Base-by-base conservation (phyloP, 2,797 vertebrate genomes). In the Psittacula echo region DNA sequence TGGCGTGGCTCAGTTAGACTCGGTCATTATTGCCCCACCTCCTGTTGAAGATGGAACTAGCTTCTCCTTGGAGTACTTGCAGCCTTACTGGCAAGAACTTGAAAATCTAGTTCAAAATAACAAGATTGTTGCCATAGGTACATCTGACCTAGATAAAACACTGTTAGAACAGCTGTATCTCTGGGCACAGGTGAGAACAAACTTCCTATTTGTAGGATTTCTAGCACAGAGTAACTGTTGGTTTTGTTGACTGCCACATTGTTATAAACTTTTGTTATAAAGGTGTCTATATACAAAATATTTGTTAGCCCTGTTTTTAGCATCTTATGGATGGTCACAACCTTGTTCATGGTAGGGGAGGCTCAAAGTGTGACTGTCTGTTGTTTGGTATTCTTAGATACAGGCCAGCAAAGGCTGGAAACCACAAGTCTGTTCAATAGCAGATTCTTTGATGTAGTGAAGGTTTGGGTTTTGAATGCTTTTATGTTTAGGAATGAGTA, bases 71-170 rank as follows among this genome's bases (percentile, higher is more conserved):
- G 98, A 98, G 48, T 98, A 99, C 96, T 98, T 99, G 95, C 98
- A 99, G 82, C 99, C 99, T 26, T 98, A 98, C 53, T 99, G 99
- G 99, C 98, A 98, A 94, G 98, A 99, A 94, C 98, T 99, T 96
- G 98, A 99, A 97, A 97, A 98, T 87, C 98, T 99, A 68, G 99
- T 99, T 88, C 98, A 97, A 88, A 98, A 97, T 95, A 98, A 98
- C 95, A 98, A 98, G 96, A 98, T 99, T 56, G 98, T 98, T 62
- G 98, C 99, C 44, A 99, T 99, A 71, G 99, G 99, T 58, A 99
- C 99, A 32, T 99, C 99, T 4, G 99, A 99, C 96, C 98, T 99
- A 91, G 99, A 99, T 98, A 99, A 99, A 98, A 97, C 98, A 15
- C 97, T 99, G 56, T 93, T 99, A 96, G 99, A 99, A 94, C 98